These are phyloP conservation scores for Tethea ocularis DNA, from an alignment of 2,888 invertebrate genomes.

Conservation along the genomic window DNA sequence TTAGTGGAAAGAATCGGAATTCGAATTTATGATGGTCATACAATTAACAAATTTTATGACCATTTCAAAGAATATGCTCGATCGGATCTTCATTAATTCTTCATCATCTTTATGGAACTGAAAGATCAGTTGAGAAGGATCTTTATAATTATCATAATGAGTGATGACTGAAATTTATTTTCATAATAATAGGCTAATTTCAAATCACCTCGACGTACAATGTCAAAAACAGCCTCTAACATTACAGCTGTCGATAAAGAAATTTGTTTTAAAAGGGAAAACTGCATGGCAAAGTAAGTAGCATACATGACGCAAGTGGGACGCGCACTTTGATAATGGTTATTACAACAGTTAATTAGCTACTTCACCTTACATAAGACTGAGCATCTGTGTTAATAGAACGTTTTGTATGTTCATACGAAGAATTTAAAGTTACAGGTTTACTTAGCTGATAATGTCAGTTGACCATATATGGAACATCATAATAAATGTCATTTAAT, in stretches of 20 bases:
- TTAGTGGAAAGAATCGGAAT: no score
- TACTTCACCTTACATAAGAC: conserved; percentile 62
- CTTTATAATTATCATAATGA: no score
- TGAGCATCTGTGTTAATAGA: conserved; percentile 78
- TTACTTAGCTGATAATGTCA: not conserved
- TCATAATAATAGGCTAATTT: no score
- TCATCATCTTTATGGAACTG: no score
- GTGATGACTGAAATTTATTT: no score
- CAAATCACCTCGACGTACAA: no score
- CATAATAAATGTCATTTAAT: not conserved
- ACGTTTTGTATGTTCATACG: conserved; percentile 50
- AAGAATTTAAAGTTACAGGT: conserved; percentile 31
- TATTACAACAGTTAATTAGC: conserved; percentile 65
- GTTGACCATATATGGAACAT: not conserved
- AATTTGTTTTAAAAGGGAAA: conserved; percentile 14
- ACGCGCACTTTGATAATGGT: conserved; percentile 38
- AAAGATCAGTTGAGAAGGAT: no score
- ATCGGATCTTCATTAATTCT: no score
- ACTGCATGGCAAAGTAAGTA: conserved; percentile 26
- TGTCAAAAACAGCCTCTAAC: not conserved
- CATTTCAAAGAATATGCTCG: no score
- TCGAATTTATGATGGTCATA: no score
- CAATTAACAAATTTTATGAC: no score
- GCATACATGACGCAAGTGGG: conserved; percentile 41
- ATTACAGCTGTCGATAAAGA: not conserved